A percentile compares a stretch with the other conserved stretches of the same genome.
phyloP scores from a whole-genome alignment of 2,113 vertebrate genomes.

The Pyxicephalus adspersus region DNA sequence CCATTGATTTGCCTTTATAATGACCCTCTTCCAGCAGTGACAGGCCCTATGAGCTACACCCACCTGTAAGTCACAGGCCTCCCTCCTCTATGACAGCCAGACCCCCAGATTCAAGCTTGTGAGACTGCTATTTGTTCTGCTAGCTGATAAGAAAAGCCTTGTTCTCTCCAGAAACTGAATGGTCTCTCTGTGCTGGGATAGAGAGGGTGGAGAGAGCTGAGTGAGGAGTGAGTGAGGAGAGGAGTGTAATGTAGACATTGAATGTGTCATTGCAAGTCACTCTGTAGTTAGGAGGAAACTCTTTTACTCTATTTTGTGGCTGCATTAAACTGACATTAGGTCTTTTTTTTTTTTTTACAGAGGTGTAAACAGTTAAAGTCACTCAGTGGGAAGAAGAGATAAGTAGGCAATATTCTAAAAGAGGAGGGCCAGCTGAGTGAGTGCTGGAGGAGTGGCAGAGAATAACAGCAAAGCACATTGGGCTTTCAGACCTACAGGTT shows the following conservation, averaged over 20 bases:
- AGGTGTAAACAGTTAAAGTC: not conserved
- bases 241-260: not conserved
- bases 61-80: slow-evolving; percentile 22
- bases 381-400: not conserved
- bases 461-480: not conserved
- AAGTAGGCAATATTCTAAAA: not conserved
- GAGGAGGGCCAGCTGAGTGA: not conserved
- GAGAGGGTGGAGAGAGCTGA: not conserved
- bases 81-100: slow-evolving; percentile 11
- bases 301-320: not conserved
- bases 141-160: slow-evolving; percentile 39
- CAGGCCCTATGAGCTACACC: slow-evolving; percentile 4
- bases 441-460: not conserved
- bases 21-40: not conserved
- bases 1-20: not conserved
- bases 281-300: not conserved
- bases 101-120: slow-evolving; percentile 3
- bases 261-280: not conserved
- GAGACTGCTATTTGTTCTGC: slow-evolving; percentile 45
- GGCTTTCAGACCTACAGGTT: not conserved
- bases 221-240: not conserved
- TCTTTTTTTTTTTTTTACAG: not conserved
- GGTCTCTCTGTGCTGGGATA: slow-evolving; percentile 31
- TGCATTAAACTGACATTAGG: not conserved
- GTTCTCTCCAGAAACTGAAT: slow-evolving; percentile 42